Evolutionary conservation across 2,888 invertebrate genomes (phyloP), one percentile per base, ranked within the genome.

Genomic region (Polyommatus iphigenia): DNA sequence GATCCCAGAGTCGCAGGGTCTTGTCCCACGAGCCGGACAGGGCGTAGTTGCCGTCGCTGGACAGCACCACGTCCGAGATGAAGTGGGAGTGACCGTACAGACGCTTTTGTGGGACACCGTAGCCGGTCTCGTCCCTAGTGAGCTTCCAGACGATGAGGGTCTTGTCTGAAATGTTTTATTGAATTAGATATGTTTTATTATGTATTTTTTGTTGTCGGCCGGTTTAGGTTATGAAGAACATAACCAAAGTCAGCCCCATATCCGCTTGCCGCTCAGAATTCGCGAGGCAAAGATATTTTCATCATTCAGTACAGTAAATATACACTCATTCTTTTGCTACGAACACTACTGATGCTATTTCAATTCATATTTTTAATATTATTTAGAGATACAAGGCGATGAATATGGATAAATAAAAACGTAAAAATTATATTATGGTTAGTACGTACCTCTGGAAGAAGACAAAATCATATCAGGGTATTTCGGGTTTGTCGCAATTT

Each of bases 21-120:
- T 99, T 99, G 95, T 99, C 99, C 99, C 99, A 99, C 0, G 99
- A 99, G 77, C 99, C 99, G 81, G 99, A 99, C 77, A 99, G 95
- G 78, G 99, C 99, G 94, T 99, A 99, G 95, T 99, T 99, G 82
- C 99, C 99, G 94, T 99, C 99, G 79, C 99, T 99, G 20, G 99
- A 99, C 81, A 99, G 96, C 78, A 99, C 99, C 78, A 99, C 99
- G 91, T 99, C 99, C 79, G 99, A 99, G 87, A 99, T 99, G 91
- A 99, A 99, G 92, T 99, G 99, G 13, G 98, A 98, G 94, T 99
- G 99, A 77, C 99, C 99, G 87, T 98, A 97, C 54, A 99, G 95
- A 89, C 99, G 97, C 93, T 98, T 99, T 92, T 98, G 97, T 18
- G 99, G 99, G 80, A 98, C 96, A 85, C 99, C 99, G 92, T 99